Percentiles rank a stretch among this genome's conserved stretches.
These are phyloP conservation scores for Drosophila meridionalis DNA, from an alignment of 2,888 invertebrate species.

Conservation along the genomic window DNA sequence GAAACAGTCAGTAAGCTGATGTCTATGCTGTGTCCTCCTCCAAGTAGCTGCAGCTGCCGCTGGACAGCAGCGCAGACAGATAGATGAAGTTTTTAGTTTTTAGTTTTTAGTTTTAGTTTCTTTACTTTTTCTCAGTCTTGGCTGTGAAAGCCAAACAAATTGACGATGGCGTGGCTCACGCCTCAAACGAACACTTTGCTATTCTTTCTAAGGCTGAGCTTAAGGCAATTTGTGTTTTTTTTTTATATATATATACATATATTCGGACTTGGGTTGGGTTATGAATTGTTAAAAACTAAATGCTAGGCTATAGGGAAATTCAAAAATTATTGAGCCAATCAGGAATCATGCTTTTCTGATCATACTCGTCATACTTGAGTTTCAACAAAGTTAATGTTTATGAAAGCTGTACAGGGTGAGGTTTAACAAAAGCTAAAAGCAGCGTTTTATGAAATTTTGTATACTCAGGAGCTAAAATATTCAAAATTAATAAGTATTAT, in stretches of 20 bases:
- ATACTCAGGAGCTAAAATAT: too few relatives aligned
- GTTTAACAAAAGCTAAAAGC: too few relatives aligned
- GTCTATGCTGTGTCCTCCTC: constrained; percentile 16
- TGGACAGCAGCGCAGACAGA: not conserved
- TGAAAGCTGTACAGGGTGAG: too few relatives aligned
- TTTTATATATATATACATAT: not conserved
- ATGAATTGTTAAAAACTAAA: not conserved
- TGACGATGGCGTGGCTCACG: not conserved
- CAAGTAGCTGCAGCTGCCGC: not conserved
- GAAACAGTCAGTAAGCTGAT: constrained; percentile 38
- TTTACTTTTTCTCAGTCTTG: not conserved
- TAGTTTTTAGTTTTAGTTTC: not conserved
- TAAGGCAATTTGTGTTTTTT: not conserved
- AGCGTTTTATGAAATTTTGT: too few relatives aligned
- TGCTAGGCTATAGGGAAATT: too few relatives aligned
- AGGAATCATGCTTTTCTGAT: not conserved
- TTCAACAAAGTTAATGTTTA: too few relatives aligned
- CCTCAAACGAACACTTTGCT: not conserved
- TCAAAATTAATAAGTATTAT: too few relatives aligned
- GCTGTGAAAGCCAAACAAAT: constrained; percentile 11
- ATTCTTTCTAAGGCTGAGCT: not conserved
- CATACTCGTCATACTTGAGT: not conserved
- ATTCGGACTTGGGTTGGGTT: not conserved
- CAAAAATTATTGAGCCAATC: not conserved
- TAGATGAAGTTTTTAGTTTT: constrained; percentile 13